These are phyloP conservation scores for Scotopteryx bipunctaria DNA, from an alignment of 2,888 invertebrate species.

Conservation along the genomic window DNA sequence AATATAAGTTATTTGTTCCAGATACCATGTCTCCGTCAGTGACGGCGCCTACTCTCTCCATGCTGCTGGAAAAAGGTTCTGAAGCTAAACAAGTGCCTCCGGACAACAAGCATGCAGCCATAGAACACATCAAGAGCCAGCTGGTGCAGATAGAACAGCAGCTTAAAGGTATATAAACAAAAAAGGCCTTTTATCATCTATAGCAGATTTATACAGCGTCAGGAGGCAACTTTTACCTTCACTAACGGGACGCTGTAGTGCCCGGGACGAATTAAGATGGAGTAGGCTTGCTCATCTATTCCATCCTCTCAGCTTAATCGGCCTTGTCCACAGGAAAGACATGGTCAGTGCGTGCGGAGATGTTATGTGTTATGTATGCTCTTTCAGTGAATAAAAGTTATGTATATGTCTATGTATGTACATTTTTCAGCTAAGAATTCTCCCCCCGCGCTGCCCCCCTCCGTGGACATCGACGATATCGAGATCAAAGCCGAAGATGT, in stretches of 20 bases:
- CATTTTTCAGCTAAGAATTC: slow-evolving; percentile 42
- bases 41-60: slow-evolving; percentile 89
- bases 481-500: slow-evolving; percentile 80
- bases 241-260: too few species aligned
- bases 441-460: slow-evolving; percentile 26
- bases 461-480: slow-evolving; percentile 75
- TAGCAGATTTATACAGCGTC: too few species aligned
- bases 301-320: too few species aligned
- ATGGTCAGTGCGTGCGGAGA: too few species aligned
- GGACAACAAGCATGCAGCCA: slow-evolving; percentile 63
- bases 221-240: too few species aligned
- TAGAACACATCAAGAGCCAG: slow-evolving; percentile 77
- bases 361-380: too few species aligned
- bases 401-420: too few species aligned
- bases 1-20: slow-evolving; percentile 39
- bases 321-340: too few species aligned
- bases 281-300: too few species aligned
- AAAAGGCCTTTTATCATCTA: too few species aligned
- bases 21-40: slow-evolving; percentile 84
- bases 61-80: slow-evolving; percentile 82
- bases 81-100: slow-evolving; percentile 1
- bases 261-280: too few species aligned
- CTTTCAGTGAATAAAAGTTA: too few species aligned
- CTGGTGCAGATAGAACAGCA: slow-evolving; percentile 75
- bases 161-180: slow-evolving; percentile 65